Percentiles rank a stretch among this genome's conserved stretches.
These are phyloP conservation scores for Arctocebus calabarensis DNA, from an alignment of 2,797 vertebrate species.

Conservation along the genomic window DNA sequence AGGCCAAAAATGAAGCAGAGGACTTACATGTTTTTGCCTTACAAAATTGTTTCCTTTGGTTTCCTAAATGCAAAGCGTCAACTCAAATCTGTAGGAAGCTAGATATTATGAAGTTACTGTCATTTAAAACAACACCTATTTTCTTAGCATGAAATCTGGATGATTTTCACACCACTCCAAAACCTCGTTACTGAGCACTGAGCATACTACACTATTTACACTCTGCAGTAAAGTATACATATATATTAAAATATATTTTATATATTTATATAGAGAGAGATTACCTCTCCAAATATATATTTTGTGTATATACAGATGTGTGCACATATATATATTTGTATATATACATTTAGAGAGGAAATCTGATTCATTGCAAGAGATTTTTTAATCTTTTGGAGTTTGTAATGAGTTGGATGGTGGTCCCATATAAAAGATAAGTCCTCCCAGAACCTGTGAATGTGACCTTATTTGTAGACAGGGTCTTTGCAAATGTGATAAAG, in stretches of 20 bases:
- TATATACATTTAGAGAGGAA: neutral
- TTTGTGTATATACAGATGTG: no score
- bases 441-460: neutral
- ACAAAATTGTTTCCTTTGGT: neutral
- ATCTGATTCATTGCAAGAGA: neutral
- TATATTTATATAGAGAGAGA: no score
- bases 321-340: neutral
- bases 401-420: neutral
- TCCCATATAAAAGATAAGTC: neutral
- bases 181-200: neutral
- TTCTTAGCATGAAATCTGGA: neutral
- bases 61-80: neutral
- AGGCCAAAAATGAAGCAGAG: constrained; percentile 15
- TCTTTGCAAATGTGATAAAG: neutral
- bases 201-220: neutral
- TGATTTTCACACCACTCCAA: neutral
- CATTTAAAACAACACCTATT: neutral
- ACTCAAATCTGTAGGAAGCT: neutral
- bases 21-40: neutral
- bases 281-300: no score
- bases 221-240: neutral
- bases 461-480: neutral
- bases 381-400: neutral
- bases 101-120: neutral
- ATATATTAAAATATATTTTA: neutral